Evolutionary conservation across 1,140 invertebrate species (phyloP), one percentile per base, ranked within the genome.

Genomic region (Metopolophium dirhodum): DNA sequence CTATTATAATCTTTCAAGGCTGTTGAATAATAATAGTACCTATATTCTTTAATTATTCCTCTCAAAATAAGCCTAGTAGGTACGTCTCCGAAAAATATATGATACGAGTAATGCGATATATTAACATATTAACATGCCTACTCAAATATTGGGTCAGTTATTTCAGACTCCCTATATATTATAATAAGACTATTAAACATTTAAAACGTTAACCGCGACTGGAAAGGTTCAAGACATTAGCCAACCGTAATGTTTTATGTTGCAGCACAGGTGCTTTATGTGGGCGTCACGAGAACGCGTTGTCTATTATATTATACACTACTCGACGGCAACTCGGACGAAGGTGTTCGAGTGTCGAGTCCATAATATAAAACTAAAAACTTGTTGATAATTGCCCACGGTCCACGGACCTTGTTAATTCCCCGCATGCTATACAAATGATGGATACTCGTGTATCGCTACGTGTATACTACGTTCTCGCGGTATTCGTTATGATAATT

Each of bases 371-470:
- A 77, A 68, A n/a, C 30, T 18, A 18, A 35, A 77, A n/a, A 77
- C 61, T 77, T n/a, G 30, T 77, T 77, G 61, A 77, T 77, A 20
- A 77, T 77, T 77, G 30, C 30, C 30, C 14, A 77, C 61, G 30
- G 61, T 14, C 61, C 61, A 77, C 61, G 61, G n/a, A 77, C 61
- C n/a, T 77, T n/a, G 61, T 77, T 77, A 77, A 77, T 77, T n/a
- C 30, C 14, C 30, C 14, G 30, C 9, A 7, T 77, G 7, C 30
- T n/a, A n/a, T 30, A 68, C 20, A 54, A 23, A 35, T 77, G 61
- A 77, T n/a, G 61, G 30, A 77, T 77, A 77, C 61, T 77, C 61
- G 61, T 77, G 61, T n/a, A n/a, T n/a, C n/a, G n/a, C n/a, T n/a
- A n/a, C n/a, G n/a, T n/a, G n/a, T n/a, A n/a, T n/a, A n/a, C n/a